These are phyloP conservation scores for Phaetusa simplex DNA, from an alignment of 2,113 vertebrate genomes.

Conservation along the genomic window DNA sequence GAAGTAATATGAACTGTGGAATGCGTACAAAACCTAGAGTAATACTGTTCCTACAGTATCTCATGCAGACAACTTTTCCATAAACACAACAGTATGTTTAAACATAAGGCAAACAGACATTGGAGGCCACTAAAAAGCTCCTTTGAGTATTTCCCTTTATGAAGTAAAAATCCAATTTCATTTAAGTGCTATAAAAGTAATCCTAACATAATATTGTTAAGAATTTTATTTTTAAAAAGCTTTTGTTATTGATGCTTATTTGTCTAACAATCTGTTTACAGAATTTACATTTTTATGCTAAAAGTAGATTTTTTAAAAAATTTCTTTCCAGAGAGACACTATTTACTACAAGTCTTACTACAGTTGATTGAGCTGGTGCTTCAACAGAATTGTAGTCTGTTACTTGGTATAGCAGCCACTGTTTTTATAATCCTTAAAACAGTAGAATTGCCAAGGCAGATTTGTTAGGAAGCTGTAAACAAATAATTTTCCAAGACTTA, in stretches of 20 bases:
- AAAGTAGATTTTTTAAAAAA: neutral
- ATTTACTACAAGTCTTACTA: neutral
- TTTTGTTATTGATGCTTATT: neutral
- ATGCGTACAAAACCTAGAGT: neutral
- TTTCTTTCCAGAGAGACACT: neutral
- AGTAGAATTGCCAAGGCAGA: conserved; percentile 44
- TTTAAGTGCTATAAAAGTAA: conserved; percentile 20
- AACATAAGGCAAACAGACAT: conserved; percentile 38
- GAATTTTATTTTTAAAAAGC: neutral
- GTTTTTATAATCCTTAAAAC: neutral
- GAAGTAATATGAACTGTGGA: neutral
- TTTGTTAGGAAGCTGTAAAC: conserved; percentile 54
- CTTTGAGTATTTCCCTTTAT: neutral
- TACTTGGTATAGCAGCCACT: neutral
- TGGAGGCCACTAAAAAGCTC: neutral
- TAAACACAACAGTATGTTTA: neutral
- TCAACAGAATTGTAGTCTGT: neutral
- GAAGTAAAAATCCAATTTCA: neutral
- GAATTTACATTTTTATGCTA: neutral
- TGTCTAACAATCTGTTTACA: neutral
- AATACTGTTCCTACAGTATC: neutral
- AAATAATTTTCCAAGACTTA: neutral
- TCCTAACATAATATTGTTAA: neutral
- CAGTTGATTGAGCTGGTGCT: conserved; percentile 2
- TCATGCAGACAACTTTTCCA: neutral